Evolutionary conservation across 1,140 invertebrate genomes (phyloP), one percentile per base, ranked within the genome.

Genomic region (Dreissena rostriformis): DNA sequence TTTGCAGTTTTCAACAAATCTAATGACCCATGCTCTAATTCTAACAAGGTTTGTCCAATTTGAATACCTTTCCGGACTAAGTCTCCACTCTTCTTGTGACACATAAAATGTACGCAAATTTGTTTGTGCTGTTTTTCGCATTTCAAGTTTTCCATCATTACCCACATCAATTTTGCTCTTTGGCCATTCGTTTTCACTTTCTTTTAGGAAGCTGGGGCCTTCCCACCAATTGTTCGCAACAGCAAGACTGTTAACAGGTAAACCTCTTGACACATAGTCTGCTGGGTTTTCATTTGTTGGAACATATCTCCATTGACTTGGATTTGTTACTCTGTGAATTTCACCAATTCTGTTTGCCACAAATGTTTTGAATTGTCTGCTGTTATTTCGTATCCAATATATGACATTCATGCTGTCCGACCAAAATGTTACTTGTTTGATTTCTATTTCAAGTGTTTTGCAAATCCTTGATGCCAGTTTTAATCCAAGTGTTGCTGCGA

Each of bases 361-460:
- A 51, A 67, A 78, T n/a, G 75, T 78, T 65, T 63, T 84, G n/a
- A 73, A 63, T n/a, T 52, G 26, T 39, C 39, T 39, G 39, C 39
- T 39, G 39, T 39, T 39, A 39, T 39, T 39, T 39, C 39, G 39
- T 39, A 39, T 39, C 39, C 39, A 39, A 39, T 39, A 39, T 39
- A 39, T 39, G 39, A 39, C 39, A 39, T 39, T 39, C 39, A 39
- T 39, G 39, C 39, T 39, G 39, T 39, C 39, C 26, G 19, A 66
- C 82, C 82, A 84, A 52, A 78, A 78, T 66, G 39, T 79, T 29
- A 14, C 14, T 17, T 65, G n/a, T 24, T 73, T 17, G 4, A 82
- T 74, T n/a, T 39, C 8, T 1, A 73, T 53, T 5, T 73, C 51
- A 24, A 12, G 28, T 7, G 71, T 26, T 51, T 73, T 53, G 26